These are phyloP conservation scores for Dipus sagitta DNA, from an alignment of 2,797 vertebrate genomes.

Conservation along the genomic window DNA sequence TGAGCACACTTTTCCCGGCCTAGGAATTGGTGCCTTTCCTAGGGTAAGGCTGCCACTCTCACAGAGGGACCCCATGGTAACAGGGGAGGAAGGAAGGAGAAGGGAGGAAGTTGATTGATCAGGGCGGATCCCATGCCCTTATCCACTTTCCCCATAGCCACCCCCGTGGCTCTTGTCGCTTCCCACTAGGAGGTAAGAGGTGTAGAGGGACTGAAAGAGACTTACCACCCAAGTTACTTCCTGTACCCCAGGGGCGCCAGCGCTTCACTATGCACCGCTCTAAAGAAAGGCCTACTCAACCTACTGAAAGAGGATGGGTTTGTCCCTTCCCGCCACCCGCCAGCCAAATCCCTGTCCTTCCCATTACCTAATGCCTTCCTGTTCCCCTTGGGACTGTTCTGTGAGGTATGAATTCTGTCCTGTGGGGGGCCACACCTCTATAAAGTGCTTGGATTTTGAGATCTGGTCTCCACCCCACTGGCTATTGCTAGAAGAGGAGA, in stretches of 20 bases:
- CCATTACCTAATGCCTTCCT: constrained; percentile 36
- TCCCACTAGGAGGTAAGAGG: constrained; percentile 8
- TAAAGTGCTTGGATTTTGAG: constrained; percentile 60
- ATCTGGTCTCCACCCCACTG: constrained; percentile 73
- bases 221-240: not conserved
- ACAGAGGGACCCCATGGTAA: not conserved
- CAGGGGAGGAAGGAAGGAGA: constrained; percentile 1
- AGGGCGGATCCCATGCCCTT: constrained; percentile 53
- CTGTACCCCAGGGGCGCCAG: constrained; percentile 1
- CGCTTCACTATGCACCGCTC: constrained; percentile 43
- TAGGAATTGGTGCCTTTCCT: constrained; percentile 59
- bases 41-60: constrained; percentile 22
- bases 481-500: constrained; percentile 62
- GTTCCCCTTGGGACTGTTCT: not conserved
- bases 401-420: constrained; percentile 52
- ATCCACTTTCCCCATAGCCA: constrained; percentile 50
- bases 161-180: constrained; percentile 28
- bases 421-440: constrained; percentile 63
- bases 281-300: constrained; percentile 41
- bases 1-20: not conserved
- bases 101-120: constrained; percentile 51
- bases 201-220: not conserved
- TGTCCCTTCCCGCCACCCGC: constrained; percentile 18
- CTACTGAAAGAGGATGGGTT: constrained; percentile 26
- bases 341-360: constrained; percentile 47